Base-by-base conservation (phyloP, 1,140 invertebrate species). In the Notospermus geniculatus region DNA sequence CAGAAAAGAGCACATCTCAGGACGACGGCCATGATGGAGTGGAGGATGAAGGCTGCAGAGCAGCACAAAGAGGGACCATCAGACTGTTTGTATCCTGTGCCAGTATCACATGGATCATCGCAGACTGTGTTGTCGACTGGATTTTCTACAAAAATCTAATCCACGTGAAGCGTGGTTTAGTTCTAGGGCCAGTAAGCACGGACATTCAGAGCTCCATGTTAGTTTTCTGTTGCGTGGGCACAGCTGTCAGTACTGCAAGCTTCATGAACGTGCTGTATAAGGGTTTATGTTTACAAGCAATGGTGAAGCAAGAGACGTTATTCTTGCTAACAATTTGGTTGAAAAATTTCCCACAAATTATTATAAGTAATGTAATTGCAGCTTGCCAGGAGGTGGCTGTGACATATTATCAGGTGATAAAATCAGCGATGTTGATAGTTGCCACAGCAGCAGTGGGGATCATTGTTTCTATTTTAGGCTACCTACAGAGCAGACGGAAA, bases 91-190 rank as follows among this genome's bases (percentile, higher is more conserved):
- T 36, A 5, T 50, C 4, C n/a, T 50, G 4, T 23, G 19, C 25
- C 19, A 50, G 19, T 9, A n/a, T 50, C 5, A 27, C n/a, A 9
- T 50, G 46, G 46, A 50, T 50, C n/a, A 50, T 62, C 2, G 64
- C 60, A 2, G 75, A 77, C 59, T 65, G 75, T 19, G 15, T 74
- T 54, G 67, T 64, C 66, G 75, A 77, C 58, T 77, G 75, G 75
- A 62, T 74, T 25, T 61, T 77, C 19, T 77, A 69, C 58, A 54
- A 30, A 13, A 71, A 77, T 60, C 70, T 77, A 11, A 45, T 54
- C 22, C 29, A 62, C 13, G 66, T 68, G 11, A 50, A 72, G 30
- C 61, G 70, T n/a, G 75, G 75, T 9, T 62, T 77, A 15, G 75
- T 77, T 1, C 74, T 71, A 39, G 75, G 75, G 1, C 71, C 71